phyloP scores from a whole-genome alignment of 2,888 invertebrate genomes.

The Apamea crenata region DNA sequence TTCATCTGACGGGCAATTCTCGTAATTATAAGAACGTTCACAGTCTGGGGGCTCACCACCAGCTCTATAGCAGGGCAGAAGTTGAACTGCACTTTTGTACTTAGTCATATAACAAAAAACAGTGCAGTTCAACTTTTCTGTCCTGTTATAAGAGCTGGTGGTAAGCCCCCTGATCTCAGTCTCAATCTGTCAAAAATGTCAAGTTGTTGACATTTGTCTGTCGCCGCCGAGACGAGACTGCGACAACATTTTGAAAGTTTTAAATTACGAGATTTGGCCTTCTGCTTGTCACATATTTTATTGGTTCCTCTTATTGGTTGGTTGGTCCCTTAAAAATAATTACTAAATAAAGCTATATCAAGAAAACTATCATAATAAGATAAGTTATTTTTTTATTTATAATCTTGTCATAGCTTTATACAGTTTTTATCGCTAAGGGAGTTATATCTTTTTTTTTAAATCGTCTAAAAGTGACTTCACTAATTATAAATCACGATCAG shows the following conservation, averaged over 20 bases:
- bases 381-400: constrained; percentile 32
- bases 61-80: too few relatives aligned
- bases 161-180: background rate
- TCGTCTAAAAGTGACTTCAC: background rate
- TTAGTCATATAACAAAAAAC: too few relatives aligned
- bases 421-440: background rate
- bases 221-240: background rate
- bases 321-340: background rate
- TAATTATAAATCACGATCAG: background rate
- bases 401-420: constrained; percentile 20
- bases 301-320: background rate
- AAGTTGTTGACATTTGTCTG: background rate
- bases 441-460: background rate
- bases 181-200: background rate
- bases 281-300: constrained; percentile 14
- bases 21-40: background rate
- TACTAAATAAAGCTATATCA: constrained; percentile 22
- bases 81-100: too few relatives aligned
- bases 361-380: constrained; percentile 10
- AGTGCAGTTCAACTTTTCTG: too few relatives aligned
- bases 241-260: background rate
- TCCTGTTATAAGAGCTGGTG: too few relatives aligned
- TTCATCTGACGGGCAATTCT: background rate
- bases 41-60: background rate
- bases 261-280: background rate